Conservation (phyloP, 2,888 invertebrate genomes). For the Pherbina coryleti region DNA sequence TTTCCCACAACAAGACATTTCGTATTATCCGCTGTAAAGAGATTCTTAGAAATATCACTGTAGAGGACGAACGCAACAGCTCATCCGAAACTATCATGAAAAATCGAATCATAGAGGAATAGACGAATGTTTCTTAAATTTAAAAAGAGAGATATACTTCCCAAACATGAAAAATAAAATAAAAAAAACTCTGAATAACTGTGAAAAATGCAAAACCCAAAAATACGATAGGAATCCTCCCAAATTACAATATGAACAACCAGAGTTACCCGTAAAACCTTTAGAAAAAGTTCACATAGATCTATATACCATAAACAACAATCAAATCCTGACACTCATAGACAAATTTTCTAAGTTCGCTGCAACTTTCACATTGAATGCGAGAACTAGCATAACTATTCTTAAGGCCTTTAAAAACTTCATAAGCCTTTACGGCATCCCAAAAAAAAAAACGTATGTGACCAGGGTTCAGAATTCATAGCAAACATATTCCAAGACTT, state of each 20-base stretch:
- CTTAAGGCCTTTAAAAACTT: conserved; percentile 34
- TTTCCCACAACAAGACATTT: too few relatives aligned
- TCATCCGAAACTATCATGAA: too few relatives aligned
- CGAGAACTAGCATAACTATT: conserved; percentile 37
- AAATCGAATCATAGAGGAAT: conserved; percentile 46
- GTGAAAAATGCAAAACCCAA: conserved; percentile 46
- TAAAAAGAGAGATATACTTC: conserved; percentile 46
- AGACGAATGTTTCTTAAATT: conserved; percentile 44
- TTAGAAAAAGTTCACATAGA: conserved; percentile 45
- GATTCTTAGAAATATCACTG: too few relatives aligned
- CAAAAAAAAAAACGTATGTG: conserved; percentile 39
- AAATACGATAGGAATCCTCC: conserved; percentile 47
- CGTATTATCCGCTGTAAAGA: too few relatives aligned
- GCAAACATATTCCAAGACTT: conserved; percentile 43
- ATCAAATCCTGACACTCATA: conserved; percentile 45
- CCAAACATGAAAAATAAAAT: conserved; percentile 47
- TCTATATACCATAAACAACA: conserved; percentile 44
- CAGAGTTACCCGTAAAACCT: conserved; percentile 44
- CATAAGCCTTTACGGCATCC: conserved; percentile 31
- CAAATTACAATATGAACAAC: conserved; percentile 42
- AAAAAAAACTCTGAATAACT: conserved; percentile 49
- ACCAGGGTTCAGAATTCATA: conserved; percentile 38
- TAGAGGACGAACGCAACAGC: too few relatives aligned
- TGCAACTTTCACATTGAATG: conserved; percentile 30
- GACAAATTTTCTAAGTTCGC: conserved; percentile 29